Base-by-base conservation (phyloP, 2,113 vertebrate genomes). In the Heterotilapia buettikoferi region DNA sequence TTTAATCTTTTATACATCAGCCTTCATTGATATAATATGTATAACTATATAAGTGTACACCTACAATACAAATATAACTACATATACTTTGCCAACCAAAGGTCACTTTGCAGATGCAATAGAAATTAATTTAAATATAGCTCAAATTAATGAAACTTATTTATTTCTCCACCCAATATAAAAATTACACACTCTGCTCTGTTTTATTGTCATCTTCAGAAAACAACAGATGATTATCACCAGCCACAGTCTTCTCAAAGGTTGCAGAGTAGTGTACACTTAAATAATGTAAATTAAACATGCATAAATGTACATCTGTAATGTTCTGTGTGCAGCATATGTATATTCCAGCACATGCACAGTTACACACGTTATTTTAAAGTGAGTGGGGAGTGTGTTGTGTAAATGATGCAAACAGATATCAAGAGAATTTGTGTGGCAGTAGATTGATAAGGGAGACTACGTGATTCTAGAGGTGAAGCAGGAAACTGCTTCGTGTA, bases 41-140 rank as follows among this genome's bases (percentile, higher is more conserved):
- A 38, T 68, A 68, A 68, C 63, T 68, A 91, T 99, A 99, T 38
- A 7, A 66, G 10, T 36, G 31, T 66, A 36, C 2, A 36, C 61
- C 18, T 66, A 36, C 31, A 66, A n/a, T 66, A 66, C 31, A 66
- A 66, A 66, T 38, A 66, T 1, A 66, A 36, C 31, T 38, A 66
- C 7, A n/a, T 66, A 7, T 66, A 38, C 61, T 66, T 38, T 18
- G 36, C 31, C 61, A 66, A 66, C 18, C 18, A 66, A 66, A 66
- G 61, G 61, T 38, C 61, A 66, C 18, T 66, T 66, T 66, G 9
- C 31, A 66, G 4, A 66, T 66, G 61, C 31, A 66, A 5, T 7
- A 38, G 10, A 66, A 66, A 66, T 38, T 3, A 12, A n/a, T 66
- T n/a, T 2, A 38, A 63, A 36, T 63, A 63, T 63, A 63, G 4